Evolutionary conservation across 2,888 invertebrate species (phyloP).

Genomic region (Eupithecia pulchellata): DNA sequence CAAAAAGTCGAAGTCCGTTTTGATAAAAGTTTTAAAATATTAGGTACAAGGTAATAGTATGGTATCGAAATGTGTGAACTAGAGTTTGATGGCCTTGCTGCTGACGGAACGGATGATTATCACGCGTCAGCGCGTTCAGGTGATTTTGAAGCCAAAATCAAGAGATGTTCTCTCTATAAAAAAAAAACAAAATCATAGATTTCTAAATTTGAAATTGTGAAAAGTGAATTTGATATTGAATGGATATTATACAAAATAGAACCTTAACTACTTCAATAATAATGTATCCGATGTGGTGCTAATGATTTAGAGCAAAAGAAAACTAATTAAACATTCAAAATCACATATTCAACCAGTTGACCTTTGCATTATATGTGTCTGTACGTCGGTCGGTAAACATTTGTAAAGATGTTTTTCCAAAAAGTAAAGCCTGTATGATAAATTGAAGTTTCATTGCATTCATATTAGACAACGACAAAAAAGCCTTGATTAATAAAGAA

Average conservation of each 20-base stretch:
- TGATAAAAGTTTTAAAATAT: neutral
- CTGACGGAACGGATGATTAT: slow-evolving; percentile 62
- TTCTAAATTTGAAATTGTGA: neutral
- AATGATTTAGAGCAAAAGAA: neutral
- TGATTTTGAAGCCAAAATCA: slow-evolving; percentile 53
- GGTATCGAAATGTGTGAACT: slow-evolving; percentile 27
- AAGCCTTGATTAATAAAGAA: too few species aligned
- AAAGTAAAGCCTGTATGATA: neutral
- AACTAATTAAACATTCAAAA: neutral
- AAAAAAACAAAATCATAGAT: neutral
- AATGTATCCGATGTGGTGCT: neutral
- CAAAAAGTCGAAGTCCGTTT: neutral
- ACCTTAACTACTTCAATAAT: neutral
- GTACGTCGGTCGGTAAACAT: too few species aligned
- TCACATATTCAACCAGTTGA: neutral
- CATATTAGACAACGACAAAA: too few species aligned
- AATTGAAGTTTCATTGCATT: neutral
- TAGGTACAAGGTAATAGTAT: slow-evolving; percentile 4
- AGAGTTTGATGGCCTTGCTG: slow-evolving; percentile 68
- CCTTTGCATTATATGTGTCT: neutral
- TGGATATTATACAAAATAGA: neutral
- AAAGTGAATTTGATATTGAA: neutral
- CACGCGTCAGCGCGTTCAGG: slow-evolving; percentile 64
- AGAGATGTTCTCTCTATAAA: neutral
- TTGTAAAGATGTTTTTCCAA: neutral